Percentiles rank a stretch among this genome's conserved stretches.
Conservation (phyloP, 2,113 vertebrate genomes). For the Vanacampus margaritifer region DNA sequence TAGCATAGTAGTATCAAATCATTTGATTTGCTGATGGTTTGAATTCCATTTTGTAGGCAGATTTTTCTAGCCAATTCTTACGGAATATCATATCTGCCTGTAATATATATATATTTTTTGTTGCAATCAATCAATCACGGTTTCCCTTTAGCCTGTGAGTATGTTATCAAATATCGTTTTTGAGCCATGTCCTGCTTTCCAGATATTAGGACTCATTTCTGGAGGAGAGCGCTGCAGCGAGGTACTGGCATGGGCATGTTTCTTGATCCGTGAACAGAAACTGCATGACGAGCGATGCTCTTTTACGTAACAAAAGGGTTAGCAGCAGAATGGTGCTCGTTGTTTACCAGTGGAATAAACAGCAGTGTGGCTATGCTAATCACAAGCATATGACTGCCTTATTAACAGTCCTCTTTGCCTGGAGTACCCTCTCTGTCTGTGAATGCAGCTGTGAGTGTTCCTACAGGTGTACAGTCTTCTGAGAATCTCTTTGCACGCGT, state of each 20-base stretch:
- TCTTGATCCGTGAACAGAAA: constrained; percentile 35
- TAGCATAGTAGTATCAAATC: no score
- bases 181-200: constrained; percentile 49
- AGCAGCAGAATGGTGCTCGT: constrained; percentile 41
- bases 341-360: constrained; percentile 34
- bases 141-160: background rate
- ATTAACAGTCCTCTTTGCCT: constrained; percentile 21
- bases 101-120: no score
- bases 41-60: background rate
- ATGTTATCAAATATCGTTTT: background rate
- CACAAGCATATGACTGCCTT: constrained; percentile 20
- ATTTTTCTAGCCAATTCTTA: background rate
- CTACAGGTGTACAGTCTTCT: constrained; percentile 17
- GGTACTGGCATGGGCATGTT: constrained; percentile 74
- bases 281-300: constrained; percentile 47
- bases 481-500: constrained; percentile 20
- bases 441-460: constrained; percentile 16
- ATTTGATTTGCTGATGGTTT: background rate
- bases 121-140: background rate
- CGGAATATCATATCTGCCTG: no score
- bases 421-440: constrained; percentile 18
- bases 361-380: constrained; percentile 44
- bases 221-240: constrained; percentile 72
- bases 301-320: constrained; percentile 48
- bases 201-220: constrained; percentile 78